Conservation (phyloP, 2,113 vertebrate genomes). For the Tichodroma muraria region DNA sequence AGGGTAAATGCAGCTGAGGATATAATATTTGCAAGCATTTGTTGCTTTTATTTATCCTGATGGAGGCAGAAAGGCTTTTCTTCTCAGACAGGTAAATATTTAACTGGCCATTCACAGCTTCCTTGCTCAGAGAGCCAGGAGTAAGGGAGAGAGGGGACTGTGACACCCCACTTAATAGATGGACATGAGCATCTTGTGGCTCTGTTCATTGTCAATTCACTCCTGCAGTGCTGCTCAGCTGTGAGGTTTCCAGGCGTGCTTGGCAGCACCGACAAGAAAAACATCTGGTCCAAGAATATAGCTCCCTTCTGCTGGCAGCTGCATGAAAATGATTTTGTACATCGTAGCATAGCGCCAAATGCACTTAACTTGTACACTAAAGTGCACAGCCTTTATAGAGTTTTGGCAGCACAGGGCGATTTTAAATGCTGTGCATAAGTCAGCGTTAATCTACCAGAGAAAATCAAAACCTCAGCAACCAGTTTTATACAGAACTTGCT, state of each 20-base stretch:
- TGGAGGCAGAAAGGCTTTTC: background rate
- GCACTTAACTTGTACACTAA: conserved; percentile 10
- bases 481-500: background rate
- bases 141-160: background rate
- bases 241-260: conserved; percentile 49
- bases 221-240: conserved; percentile 32
- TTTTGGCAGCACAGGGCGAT: background rate
- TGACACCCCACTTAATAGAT: background rate
- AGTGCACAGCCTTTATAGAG: conserved; percentile 4
- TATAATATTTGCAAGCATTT: background rate
- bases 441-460: conserved; percentile 2
- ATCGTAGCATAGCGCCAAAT: background rate
- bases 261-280: conserved; percentile 29
- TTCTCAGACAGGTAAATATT: conserved; percentile 18
- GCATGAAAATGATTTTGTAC: conserved; percentile 42
- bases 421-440: conserved; percentile 29
- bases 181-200: conserved; percentile 12
- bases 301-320: conserved; percentile 52
- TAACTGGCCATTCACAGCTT: background rate
- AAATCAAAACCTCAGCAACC: conserved; percentile 1
- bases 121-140: background rate
- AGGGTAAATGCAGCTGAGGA: background rate
- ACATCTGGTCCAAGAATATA: conserved; percentile 56
- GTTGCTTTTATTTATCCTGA: background rate
- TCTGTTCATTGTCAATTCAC: conserved; percentile 57